These are phyloP conservation scores for Loxodonta africana DNA, from an alignment of 2,113 vertebrate genomes.

Conservation along the genomic window DNA sequence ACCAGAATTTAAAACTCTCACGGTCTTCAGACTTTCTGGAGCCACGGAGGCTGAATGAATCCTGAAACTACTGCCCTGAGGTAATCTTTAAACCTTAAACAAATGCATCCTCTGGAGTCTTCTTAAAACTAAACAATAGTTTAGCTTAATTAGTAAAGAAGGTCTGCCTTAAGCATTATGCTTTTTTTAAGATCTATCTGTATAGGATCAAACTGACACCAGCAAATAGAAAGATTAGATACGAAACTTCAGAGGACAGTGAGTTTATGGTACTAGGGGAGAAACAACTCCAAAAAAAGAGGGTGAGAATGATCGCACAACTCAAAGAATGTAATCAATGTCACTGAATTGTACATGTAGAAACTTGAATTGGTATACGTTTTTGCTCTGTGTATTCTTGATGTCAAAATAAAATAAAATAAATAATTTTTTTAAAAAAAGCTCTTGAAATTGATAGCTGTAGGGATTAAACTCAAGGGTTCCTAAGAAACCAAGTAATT, in stretches of 20 bases:
- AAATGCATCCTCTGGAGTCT: not conserved
- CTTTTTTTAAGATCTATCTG: not conserved
- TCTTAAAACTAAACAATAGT: not conserved
- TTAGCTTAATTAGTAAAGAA: not conserved
- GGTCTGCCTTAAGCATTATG: not conserved
- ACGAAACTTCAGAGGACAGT: not conserved
- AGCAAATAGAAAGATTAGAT: not conserved
- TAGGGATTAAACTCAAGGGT: too few relatives aligned
- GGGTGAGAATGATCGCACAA: not conserved
- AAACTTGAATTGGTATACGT: not conserved
- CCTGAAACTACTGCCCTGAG: not conserved
- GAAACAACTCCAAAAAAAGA: not conserved
- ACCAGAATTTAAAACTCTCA: not conserved
- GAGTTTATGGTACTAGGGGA: not conserved
- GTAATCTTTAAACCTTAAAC: not conserved
- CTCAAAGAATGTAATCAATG: not conserved
- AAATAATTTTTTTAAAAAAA: not conserved
- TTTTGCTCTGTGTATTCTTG: not conserved
- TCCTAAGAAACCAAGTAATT: not conserved
- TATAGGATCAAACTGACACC: not conserved
- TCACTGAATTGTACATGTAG: not conserved
- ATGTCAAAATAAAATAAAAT: not conserved
- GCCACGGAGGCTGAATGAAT: not conserved
- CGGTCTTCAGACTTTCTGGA: not conserved
- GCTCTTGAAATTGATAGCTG: not conserved